phyloP scores from a whole-genome alignment of 1,140 invertebrate species.

The Drosophila pachea region DNA sequence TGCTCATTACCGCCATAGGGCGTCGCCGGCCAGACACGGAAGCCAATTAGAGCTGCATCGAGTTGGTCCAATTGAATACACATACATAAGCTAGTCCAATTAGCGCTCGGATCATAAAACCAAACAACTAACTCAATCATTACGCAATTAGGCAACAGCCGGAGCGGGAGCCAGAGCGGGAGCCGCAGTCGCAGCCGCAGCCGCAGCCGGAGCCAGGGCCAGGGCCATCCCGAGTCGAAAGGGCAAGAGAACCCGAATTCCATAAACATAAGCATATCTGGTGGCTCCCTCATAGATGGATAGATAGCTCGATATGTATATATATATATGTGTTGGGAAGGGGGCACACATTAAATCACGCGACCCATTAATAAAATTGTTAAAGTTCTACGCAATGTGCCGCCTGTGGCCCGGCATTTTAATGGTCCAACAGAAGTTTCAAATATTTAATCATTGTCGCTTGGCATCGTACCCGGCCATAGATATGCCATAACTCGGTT shows the following conservation, averaged over 20 bases:
- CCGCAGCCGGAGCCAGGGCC: too few relatives aligned
- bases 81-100: conserved; percentile 41
- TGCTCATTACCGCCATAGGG: conserved; percentile 54
- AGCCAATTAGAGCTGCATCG: conserved; percentile 34
- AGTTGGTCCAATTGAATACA: conserved; percentile 29
- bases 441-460: conserved; percentile 74
- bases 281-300: conserved; percentile 25
- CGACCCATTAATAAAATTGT: conserved; percentile 73
- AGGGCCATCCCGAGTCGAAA: neutral
- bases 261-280: conserved; percentile 32
- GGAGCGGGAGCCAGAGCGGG: too few relatives aligned
- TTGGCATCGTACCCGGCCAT: conserved; percentile 43
- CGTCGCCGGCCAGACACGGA: conserved; percentile 30
- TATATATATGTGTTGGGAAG: neutral
- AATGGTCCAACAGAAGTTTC: conserved; percentile 60
- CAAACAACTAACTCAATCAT: conserved; percentile 68
- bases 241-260: conserved; percentile 26
- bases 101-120: conserved; percentile 62
- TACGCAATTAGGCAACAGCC: conserved; percentile 61
- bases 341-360: conserved; percentile 67
- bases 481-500: conserved; percentile 71
- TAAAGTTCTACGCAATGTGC: conserved; percentile 38
- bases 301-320: conserved; percentile 17
- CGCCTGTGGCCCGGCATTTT: conserved; percentile 24
- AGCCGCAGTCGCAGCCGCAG: too few relatives aligned